Evolutionary conservation across 2,797 vertebrate genomes (phyloP), one percentile per base, ranked within the genome.

Genomic region (Onychomys leucogaster): DNA sequence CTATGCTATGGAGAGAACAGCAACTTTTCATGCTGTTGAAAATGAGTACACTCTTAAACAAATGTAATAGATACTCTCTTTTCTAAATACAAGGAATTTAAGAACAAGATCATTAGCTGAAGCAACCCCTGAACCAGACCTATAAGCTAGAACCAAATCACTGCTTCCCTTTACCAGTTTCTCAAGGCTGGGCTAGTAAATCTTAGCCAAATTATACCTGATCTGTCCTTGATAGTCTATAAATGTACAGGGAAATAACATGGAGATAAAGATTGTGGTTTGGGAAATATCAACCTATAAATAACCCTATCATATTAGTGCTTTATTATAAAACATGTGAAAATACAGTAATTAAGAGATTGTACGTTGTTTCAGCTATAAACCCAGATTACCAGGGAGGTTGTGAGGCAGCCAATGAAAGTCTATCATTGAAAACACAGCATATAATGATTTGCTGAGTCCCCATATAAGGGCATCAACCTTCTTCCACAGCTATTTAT

Each of bases 301-400:
- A 95, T 90, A 8, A 11, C 80, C 67, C 73, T 94, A 91, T 76
- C 89, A 55, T 92, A 61, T 67, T 92, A 32, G 13, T 61, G 81
- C 81, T 87, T 95, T 94, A 92, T 88, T 86, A 12, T 41, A 90
- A 43, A 49, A 11, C 0, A 0, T 85, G 34, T 80, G 86, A 80
- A 96, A 95, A 95, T 95, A 57, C 61, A 69, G 52, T 93, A 95
- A 63, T 96, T 94, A 97, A 96, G 94, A 96, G 65, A 49, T 61
- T 14, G 46, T 88, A 86, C 82, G 52, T 97, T 87, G 37, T 97
- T 96, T 80, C 86, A 89, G 57, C 21, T 29, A 5, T 90, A 95
- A 97, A 83, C 21, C 6, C 59, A 17, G 0, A 85, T 95, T 91
- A 92, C 65, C 1, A 0, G 90, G 77, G 73, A 89, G 6, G 81